Evolutionary conservation across 2,888 invertebrate species (phyloP).

Genomic region (Strigamia crassipes): DNA sequence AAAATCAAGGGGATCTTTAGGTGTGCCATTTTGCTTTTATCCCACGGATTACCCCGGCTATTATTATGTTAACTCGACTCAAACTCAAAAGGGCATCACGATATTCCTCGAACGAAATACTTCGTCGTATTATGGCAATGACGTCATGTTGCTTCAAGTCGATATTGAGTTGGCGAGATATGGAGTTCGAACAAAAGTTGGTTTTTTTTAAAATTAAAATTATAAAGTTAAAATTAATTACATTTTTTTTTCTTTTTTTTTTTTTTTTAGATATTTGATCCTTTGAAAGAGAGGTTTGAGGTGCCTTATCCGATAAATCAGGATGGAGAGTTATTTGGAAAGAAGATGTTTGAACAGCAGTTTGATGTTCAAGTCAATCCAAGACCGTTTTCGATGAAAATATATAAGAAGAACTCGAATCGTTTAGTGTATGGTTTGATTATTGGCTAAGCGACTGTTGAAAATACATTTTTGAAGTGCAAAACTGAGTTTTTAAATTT

Average conservation of each 20-base stretch:
- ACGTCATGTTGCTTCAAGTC: conserved; percentile 67
- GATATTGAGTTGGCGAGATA: conserved; percentile 65
- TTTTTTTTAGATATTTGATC: conserved; percentile 50
- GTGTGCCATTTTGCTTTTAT: conserved; percentile 75
- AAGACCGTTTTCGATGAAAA: conserved; percentile 58
- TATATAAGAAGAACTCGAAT: conserved; percentile 36
- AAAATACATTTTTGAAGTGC: no score
- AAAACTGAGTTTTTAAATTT: no score
- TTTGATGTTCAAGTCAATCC: conserved; percentile 64
- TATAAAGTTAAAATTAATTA: no score
- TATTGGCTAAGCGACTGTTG: no score
- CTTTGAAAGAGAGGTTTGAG: conserved; percentile 46
- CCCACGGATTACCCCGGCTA: conserved; percentile 71
- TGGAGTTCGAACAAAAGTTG: conserved; percentile 2
- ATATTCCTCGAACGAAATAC: conserved; percentile 65
- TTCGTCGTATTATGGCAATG: conserved; percentile 69
- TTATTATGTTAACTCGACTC: conserved; percentile 67
- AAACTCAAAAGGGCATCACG: conserved; percentile 66
- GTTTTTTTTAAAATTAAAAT: neutral
- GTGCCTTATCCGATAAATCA: conserved; percentile 68
- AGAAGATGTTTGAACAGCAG: conserved; percentile 53
- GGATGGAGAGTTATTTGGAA: no score
- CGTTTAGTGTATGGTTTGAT: neutral
- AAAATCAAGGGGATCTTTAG: conserved; percentile 50
- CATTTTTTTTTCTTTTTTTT: no score